These are phyloP conservation scores for Nemopilema nomurai DNA, from an alignment of 30 jellyfish, hydroid and myxozoan species.

Conservation along the genomic window DNA sequence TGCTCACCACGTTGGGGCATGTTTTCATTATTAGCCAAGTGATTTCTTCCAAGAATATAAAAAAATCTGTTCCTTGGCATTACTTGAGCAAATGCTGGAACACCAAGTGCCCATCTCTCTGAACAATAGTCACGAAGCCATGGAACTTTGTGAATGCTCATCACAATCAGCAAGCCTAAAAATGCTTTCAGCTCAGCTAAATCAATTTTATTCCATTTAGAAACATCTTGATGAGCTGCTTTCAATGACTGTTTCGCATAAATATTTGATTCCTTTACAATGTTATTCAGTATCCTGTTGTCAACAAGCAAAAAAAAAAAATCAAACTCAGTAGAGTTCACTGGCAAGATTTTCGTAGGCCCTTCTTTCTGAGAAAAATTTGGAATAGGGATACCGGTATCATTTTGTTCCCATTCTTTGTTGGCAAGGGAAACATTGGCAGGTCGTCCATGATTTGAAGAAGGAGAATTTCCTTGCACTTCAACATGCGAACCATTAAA, in stretches of 20 bases:
- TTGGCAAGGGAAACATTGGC: conserved; percentile 1
- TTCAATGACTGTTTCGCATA: conserved; percentile 7
- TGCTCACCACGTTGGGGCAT: conserved; percentile 15
- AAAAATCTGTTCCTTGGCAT: conserved; percentile 5
- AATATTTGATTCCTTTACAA: conserved; percentile 3
- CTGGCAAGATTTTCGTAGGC: conserved; percentile 18
- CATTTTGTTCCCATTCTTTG: conserved; percentile 3
- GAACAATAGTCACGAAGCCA: conserved; percentile 21
- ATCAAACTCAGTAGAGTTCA: conserved; percentile 16
- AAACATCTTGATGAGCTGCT: background rate
- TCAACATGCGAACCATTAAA: background rate
- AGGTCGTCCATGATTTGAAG: conserved; percentile 1
- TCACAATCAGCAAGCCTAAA: conserved; percentile 14
- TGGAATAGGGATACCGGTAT: background rate
- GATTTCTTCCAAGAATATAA: background rate
- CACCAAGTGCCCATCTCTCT: conserved; percentile 9
- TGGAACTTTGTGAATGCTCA: conserved; percentile 29
- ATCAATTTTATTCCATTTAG: conserved; percentile 7
- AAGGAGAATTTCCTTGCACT: background rate
- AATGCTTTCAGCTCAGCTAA: conserved; percentile 13
- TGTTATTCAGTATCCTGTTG: conserved; percentile 16
- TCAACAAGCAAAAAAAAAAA: conserved; percentile 13
- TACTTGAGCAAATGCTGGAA: conserved; percentile 27
- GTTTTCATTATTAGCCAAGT: conserved; percentile 4
- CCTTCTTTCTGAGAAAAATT: conserved; percentile 9